phyloP scores from a whole-genome alignment of 1,140 invertebrate genomes.

The Condylostylus longicornis region DNA sequence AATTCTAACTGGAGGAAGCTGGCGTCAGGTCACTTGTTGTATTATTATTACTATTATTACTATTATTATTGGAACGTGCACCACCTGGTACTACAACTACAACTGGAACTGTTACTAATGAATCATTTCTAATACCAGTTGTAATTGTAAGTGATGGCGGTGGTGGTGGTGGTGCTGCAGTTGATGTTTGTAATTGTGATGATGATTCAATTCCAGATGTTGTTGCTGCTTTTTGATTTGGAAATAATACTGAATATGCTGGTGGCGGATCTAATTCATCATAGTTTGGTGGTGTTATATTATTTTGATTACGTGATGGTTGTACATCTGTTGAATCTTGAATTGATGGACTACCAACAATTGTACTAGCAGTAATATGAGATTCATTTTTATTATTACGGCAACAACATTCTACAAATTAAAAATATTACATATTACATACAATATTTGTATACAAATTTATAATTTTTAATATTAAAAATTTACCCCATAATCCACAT shows the following conservation, averaged over 20 bases:
- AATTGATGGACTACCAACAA: too few species aligned
- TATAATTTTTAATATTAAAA: constrained; percentile 7
- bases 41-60: neutral
- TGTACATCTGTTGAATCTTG: too few species aligned
- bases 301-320: too few species aligned
- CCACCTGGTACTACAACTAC: neutral
- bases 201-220: neutral
- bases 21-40: constrained; percentile 15
- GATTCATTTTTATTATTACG: too few species aligned
- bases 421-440: too few species aligned
- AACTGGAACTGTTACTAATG: neutral
- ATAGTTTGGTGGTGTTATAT: constrained; percentile 23
- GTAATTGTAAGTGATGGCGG: constrained; percentile 7
- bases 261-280: constrained; percentile 31
- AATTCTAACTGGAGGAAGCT: too few species aligned
- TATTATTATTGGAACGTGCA: neutral
- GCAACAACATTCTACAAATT: too few species aligned
- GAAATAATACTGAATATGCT: constrained; percentile 29
- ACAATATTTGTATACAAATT: too few species aligned
- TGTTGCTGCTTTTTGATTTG: constrained; percentile 27
- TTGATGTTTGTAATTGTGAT: neutral
- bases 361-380: too few species aligned
- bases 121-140: neutral
- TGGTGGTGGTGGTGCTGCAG: constrained; percentile 22
- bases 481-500: constrained; percentile 44